Percentiles rank a stretch among this genome's conserved stretches.
These are phyloP conservation scores for Timandra comae DNA, from an alignment of 2,888 invertebrate genomes.

Conservation along the genomic window DNA sequence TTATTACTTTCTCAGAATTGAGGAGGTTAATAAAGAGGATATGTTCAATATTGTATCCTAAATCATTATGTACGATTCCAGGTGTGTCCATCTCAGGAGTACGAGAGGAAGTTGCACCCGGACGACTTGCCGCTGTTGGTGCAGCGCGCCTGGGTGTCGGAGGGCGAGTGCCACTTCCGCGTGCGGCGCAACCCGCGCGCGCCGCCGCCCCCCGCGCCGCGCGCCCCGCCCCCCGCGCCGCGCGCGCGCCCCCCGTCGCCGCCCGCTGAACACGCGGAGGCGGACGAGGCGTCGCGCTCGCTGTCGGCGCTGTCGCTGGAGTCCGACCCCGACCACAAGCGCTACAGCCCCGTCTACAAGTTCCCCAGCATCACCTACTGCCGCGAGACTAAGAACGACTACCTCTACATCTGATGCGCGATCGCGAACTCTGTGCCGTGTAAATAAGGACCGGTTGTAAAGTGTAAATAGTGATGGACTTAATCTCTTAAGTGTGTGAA, in stretches of 20 bases:
- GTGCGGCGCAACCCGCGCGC: slow-evolving; percentile 89
- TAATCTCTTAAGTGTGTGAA: slow-evolving; percentile 45
- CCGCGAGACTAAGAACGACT: slow-evolving; percentile 66
- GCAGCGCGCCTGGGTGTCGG: slow-evolving; percentile 84
- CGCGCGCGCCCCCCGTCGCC: too few relatives aligned
- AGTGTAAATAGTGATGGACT: slow-evolving; percentile 41
- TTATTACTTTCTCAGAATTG: too few relatives aligned
- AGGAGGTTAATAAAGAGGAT: too few relatives aligned
- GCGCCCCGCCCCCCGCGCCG: slow-evolving; percentile 43
- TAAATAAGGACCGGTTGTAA: slow-evolving; percentile 47
- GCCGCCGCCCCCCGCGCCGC: slow-evolving; percentile 84
- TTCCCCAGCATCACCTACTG: slow-evolving; percentile 69
- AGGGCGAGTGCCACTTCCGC: slow-evolving; percentile 86
- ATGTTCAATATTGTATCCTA: too few relatives aligned
- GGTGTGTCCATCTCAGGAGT: slow-evolving; percentile 87
- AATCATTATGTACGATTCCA: too few relatives aligned
- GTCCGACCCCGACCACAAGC: slow-evolving; percentile 53
- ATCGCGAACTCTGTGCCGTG: slow-evolving; percentile 48
- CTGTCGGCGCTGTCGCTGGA: slow-evolving; percentile 65
- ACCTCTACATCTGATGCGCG: slow-evolving; percentile 66
- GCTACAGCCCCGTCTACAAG: slow-evolving; percentile 70
- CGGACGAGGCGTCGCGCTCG: slow-evolving; percentile 57
- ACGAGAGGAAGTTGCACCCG: slow-evolving; percentile 91
- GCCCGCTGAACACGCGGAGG: slow-evolving; percentile 21
- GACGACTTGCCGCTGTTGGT: slow-evolving; percentile 90